Evolutionary conservation across 2,888 invertebrate genomes (phyloP), one percentile per base, ranked within the genome.

Genomic region (Hyles lineata): DNA sequence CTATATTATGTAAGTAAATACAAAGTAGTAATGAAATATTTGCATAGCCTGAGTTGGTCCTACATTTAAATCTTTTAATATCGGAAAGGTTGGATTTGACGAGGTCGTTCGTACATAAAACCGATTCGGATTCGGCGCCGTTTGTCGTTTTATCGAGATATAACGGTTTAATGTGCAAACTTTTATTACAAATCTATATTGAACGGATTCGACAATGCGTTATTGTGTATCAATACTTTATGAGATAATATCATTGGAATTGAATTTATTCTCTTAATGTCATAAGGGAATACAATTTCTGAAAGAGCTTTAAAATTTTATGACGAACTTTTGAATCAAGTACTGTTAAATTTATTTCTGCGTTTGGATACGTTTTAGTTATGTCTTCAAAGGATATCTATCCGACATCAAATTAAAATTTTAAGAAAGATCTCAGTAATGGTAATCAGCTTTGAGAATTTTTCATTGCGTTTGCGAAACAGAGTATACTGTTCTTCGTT

Each of bases 91-190:
- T 32, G 19, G 58, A 58, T 29, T 58, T 58, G 11, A 58, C 29
- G 55, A 52, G 69, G 21, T 23, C 21, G 17, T 29, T 58, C 29
- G 11, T 58, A 21, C 29, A 58, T 61, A 23, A n/a, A 55, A 11
- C 70, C n/a, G 58, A 63, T 52, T 61, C 29, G 62, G 62, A 25
- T 62, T 71, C 35, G 21, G 21, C 23, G n/a, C 15, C 23, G 19
- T 67, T 63, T 63, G 58, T 23, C 58, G 29, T 19, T 72, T 72
- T 58, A 63, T 72, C 55, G 11, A 21, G 19, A 5, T 15, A 52
- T 23, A 72, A 67, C 32, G 35, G 63, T 19, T 58, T 72, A 63
- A 72, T 43, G 23, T 67, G 21, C 67, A 62, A 62, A n/a, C 29
- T 62, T 55, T 62, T 62, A 62, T 62, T 62, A 9, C 62, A 35